A percentile compares a stretch with the other conserved stretches of the same genome.
phyloP scores from a whole-genome alignment of 2,797 vertebrate genomes.

The Gymnothorax reevesii region DNA sequence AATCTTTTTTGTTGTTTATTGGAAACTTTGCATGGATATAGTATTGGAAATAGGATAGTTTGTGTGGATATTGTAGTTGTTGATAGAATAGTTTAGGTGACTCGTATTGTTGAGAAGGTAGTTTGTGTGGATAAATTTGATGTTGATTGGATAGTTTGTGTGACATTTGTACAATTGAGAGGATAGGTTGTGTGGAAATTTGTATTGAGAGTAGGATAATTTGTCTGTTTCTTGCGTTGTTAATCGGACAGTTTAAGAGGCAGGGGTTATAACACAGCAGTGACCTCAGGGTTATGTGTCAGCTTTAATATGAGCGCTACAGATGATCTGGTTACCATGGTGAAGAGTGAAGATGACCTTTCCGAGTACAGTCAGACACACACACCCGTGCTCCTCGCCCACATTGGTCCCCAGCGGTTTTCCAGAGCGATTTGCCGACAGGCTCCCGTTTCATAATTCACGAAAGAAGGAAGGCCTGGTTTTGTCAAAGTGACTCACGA shows the following conservation, averaged over 20 bases:
- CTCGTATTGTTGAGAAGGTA: background rate
- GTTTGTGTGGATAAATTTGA: background rate
- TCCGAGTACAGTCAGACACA: no score
- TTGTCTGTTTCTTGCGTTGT: background rate
- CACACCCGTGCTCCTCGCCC: background rate
- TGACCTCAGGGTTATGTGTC: background rate
- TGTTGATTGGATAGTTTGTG: background rate
- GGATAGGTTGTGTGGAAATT: background rate
- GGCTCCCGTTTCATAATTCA: background rate
- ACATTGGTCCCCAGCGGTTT: background rate
- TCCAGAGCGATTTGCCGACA: background rate
- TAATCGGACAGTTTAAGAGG: background rate
- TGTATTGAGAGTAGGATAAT: background rate
- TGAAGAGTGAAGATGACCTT: background rate
- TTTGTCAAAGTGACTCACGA: constrained; percentile 39
- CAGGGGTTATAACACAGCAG: no score
- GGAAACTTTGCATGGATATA: background rate
- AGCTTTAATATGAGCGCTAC: background rate
- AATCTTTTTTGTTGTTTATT: background rate
- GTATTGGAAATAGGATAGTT: background rate
- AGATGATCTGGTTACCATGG: background rate
- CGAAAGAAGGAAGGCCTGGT: constrained; percentile 16
- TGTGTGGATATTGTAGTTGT: background rate
- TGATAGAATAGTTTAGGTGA: no score
- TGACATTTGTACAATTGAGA: background rate